Base-by-base conservation (phyloP, 1,140 invertebrate species). In the Penaeus japonicus region DNA sequence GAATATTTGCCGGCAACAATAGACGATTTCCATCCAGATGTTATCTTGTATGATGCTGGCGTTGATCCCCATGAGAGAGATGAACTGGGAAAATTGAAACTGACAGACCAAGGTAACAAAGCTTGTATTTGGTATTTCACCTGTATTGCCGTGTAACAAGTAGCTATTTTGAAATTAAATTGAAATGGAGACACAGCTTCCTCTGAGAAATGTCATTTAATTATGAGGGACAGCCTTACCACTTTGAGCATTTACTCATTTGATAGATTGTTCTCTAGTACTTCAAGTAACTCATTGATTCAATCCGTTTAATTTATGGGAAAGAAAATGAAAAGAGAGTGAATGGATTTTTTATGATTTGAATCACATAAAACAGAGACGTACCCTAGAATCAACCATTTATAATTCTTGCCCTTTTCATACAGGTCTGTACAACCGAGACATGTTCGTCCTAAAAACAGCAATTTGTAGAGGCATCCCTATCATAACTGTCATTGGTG, bases 21-120 rank as follows among this genome's bases (percentile, higher is more conserved):
- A 78, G 90, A 92, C 17, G 89, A 85, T n/a, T 91, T 92, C 79
- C 89, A 90, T n/a, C 92, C 92, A 35, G 91, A 92, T 85, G 89
- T 92, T 53, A 91, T 92, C 15, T 85, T 92, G 1, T 92, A 92
- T 73, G 92, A 92, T 90, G 92, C 92, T 78, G 92, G 92, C 17
- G 92, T 92, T 77, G 92, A 92, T 83, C 92, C 92, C 22, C 92
- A 92, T 88, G 87, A 89, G 18, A 89, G 91, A 53, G 92, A 92
- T 84, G 91, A 91, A 62, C 85, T 92, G 4, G 92, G 92, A 24
- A 92, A 91, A 89, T 90, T 92, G n/a, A 90, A 91, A 59, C 88
- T 92, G 4, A 91, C 91, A 73, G 92, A 92, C 90, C 84, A 92
- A 89, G 92, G 92, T 92, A 90, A 75, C 79, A 47, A 47, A 47